Evolutionary conservation across 2,888 invertebrate genomes (phyloP).

Genomic region (Hyppa rectilinea): DNA sequence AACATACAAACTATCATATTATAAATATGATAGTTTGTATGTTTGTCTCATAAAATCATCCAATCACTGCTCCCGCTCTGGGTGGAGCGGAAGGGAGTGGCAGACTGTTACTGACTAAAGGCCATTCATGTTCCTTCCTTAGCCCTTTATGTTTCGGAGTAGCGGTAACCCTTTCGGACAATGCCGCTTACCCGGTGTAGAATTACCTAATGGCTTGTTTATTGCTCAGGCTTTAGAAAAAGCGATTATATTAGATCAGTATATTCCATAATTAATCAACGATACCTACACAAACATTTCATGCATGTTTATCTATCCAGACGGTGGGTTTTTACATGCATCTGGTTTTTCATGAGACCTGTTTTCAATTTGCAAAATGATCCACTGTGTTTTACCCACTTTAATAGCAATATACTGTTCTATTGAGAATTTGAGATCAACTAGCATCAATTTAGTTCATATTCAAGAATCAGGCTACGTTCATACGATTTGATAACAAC

Average conservation of each 20-base stretch:
- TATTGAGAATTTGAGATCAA: neutral
- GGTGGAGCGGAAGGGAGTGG: too few species aligned
- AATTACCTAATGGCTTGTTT: neutral
- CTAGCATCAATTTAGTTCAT: neutral
- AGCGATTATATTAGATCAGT: neutral
- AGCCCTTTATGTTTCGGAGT: too few species aligned
- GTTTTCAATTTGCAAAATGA: constrained; percentile 10
- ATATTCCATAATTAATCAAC: neutral
- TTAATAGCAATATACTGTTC: neutral
- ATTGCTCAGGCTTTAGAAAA: neutral
- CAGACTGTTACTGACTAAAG: too few species aligned
- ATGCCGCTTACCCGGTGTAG: too few species aligned
- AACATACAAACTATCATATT: too few species aligned
- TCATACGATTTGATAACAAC: neutral
- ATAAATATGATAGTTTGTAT: too few species aligned
- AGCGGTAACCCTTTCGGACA: too few species aligned
- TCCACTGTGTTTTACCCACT: constrained; percentile 12
- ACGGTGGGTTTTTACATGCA: neutral
- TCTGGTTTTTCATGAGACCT: constrained; percentile 8
- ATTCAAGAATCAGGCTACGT: neutral
- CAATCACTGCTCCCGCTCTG: too few species aligned
- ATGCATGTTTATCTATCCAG: neutral
- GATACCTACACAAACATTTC: constrained; percentile 9
- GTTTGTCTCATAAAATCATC: too few species aligned
- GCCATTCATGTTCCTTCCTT: too few species aligned